A percentile compares a stretch with the other conserved stretches of the same genome.
Conservation (phyloP, 2,113 vertebrate species). For the Anhinga anhinga region DNA sequence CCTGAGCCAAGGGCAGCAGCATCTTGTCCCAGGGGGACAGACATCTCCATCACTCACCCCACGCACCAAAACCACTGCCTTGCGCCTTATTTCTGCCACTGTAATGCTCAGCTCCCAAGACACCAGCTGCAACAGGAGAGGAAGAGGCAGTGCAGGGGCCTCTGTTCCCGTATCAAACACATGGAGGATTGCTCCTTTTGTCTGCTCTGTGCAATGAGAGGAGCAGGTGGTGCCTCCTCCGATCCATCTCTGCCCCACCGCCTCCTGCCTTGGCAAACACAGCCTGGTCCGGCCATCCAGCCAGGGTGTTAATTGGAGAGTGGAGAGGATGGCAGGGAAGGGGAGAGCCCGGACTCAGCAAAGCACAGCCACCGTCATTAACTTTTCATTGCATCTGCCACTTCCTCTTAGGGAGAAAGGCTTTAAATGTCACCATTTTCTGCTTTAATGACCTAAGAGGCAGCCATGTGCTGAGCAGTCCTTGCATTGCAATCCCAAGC, state of each 20-base stretch:
- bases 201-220: fast-evolving
- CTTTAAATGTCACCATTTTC: neutral
- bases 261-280: neutral
- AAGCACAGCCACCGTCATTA: neutral
- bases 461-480: neutral
- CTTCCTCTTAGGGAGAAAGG: neutral
- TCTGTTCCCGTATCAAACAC: neutral
- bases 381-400: neutral
- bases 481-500: neutral
- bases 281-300: neutral
- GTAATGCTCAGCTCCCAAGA: fast-evolving
- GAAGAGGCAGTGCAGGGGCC: neutral
- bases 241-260: fast-evolving
- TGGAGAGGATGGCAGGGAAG: neutral
- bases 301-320: neutral
- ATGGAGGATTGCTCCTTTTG: neutral
- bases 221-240: neutral
- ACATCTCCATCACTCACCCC: neutral
- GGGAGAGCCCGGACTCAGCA: neutral
- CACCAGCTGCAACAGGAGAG: neutral
- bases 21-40: neutral
- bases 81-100: neutral
- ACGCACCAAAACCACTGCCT: neutral
- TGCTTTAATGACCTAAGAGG: neutral
- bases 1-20: neutral